phyloP scores from a whole-genome alignment of 2,888 invertebrate species.

The Tinea pellionella region DNA sequence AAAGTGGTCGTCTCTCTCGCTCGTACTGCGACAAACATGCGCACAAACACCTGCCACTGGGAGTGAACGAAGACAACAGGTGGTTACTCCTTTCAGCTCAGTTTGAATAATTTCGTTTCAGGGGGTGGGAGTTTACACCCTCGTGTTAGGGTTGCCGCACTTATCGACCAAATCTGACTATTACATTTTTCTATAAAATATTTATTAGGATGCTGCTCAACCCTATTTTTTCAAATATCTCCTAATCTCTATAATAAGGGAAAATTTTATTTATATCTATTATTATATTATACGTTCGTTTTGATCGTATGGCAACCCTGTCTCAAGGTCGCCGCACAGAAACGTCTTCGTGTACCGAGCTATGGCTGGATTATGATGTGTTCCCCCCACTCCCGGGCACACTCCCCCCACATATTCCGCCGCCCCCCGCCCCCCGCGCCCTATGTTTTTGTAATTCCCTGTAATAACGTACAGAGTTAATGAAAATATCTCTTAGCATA shows the following conservation, averaged over 20 bases:
- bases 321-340: slow-evolving; percentile 62
- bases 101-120: slow-evolving; percentile 26
- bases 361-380: background rate
- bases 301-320: slow-evolving; percentile 16
- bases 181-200: too few relatives aligned
- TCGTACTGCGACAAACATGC: slow-evolving; percentile 55
- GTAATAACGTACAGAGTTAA: slow-evolving; percentile 3
- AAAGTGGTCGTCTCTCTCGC: slow-evolving; percentile 30
- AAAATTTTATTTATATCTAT: too few relatives aligned
- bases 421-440: background rate
- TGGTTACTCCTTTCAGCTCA: slow-evolving; percentile 27
- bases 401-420: background rate
- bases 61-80: slow-evolving; percentile 48
- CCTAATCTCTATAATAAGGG: too few relatives aligned
- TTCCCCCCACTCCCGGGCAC: background rate
- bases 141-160: background rate
- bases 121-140: slow-evolving; percentile 22
- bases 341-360: slow-evolving; percentile 21
- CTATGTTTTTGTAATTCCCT: slow-evolving; percentile 1
- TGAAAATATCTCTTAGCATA: background rate
- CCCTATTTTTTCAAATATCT: too few relatives aligned
- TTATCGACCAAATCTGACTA: too few relatives aligned
- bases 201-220: too few relatives aligned
- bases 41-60: slow-evolving; percentile 29
- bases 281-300: background rate